phyloP scores from a whole-genome alignment of 2,113 vertebrate species.

The Aptenodytes forsteri region DNA sequence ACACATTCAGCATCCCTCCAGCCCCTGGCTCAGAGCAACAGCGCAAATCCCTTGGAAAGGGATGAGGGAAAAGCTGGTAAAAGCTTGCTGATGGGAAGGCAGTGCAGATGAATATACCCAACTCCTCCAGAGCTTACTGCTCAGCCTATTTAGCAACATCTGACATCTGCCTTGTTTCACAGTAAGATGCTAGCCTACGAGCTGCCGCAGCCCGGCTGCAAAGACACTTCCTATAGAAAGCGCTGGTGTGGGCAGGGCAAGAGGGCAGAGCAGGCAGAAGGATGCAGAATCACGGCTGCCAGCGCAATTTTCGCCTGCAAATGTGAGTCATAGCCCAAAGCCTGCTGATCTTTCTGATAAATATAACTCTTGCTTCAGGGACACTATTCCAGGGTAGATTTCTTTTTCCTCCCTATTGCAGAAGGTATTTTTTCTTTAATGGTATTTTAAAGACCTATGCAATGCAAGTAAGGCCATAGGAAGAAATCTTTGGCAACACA shows the following conservation, averaged over 20 bases:
- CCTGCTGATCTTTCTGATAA: neutral
- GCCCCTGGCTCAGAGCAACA: neutral
- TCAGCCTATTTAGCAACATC: neutral
- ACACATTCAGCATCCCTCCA: neutral
- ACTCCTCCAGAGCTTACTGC: neutral
- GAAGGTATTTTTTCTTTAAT: neutral
- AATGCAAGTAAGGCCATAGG: neutral
- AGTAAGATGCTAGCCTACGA: neutral
- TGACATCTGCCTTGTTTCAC: neutral
- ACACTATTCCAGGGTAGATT: neutral
- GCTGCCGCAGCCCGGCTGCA: neutral
- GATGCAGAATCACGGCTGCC: neutral
- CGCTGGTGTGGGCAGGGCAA: neutral
- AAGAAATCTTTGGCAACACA: neutral
- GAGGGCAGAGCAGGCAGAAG: neutral
- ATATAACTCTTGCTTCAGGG: neutral
- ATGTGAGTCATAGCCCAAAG: conserved; percentile 30
- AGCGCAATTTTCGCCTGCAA: neutral
- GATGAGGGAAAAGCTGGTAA: neutral
- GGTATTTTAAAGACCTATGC: neutral
- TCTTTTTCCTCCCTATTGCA: neutral
- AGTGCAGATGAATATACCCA: neutral
- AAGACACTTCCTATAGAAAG: neutral
- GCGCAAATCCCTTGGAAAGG: neutral
- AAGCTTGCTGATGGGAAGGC: neutral